Percentiles rank a stretch among this genome's conserved stretches.
These are phyloP conservation scores for Macaria liturata DNA, from an alignment of 2,888 invertebrate genomes.

Conservation along the genomic window DNA sequence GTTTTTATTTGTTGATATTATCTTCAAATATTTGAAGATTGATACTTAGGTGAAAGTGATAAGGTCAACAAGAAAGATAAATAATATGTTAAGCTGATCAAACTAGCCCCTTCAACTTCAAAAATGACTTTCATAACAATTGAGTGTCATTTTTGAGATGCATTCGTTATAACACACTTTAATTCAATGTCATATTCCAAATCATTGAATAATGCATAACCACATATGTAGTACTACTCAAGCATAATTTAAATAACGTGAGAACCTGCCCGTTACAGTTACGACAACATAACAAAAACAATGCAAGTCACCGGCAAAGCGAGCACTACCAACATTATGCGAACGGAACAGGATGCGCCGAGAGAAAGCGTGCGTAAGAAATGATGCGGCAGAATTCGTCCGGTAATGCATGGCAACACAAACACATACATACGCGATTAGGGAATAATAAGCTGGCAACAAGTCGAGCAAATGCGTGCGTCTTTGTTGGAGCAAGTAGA, in stretches of 20 bases:
- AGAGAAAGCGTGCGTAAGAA: conserved; percentile 55
- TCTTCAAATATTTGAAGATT: too few species aligned
- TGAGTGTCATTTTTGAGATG: too few species aligned
- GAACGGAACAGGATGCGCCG: conserved; percentile 41
- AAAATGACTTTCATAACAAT: too few species aligned
- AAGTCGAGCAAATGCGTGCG: conserved; percentile 38
- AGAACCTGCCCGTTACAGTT: conserved; percentile 14
- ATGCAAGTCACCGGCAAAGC: conserved; percentile 29
- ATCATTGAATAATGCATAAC: conserved; percentile 21
- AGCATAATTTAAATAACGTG: conserved; percentile 21
- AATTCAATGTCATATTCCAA: conserved; percentile 5
- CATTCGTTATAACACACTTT: not conserved
- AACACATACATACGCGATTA: conserved; percentile 51
- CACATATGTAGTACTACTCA: not conserved
- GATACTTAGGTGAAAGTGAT: too few species aligned
- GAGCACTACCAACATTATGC: conserved; percentile 36
- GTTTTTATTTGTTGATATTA: too few species aligned
- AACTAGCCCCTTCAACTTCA: too few species aligned
- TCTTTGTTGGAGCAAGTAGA: conserved; percentile 33
- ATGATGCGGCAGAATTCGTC: conserved; percentile 51
- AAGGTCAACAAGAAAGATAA: too few species aligned
- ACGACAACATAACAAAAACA: conserved; percentile 29
- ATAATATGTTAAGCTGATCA: too few species aligned
- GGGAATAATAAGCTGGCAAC: conserved; percentile 48
- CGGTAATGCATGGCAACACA: conserved; percentile 42